Percentiles rank a stretch among this genome's conserved stretches.
phyloP scores from a whole-genome alignment of 2,888 invertebrate species.

The Amblyjoppa fuscipennis region DNA sequence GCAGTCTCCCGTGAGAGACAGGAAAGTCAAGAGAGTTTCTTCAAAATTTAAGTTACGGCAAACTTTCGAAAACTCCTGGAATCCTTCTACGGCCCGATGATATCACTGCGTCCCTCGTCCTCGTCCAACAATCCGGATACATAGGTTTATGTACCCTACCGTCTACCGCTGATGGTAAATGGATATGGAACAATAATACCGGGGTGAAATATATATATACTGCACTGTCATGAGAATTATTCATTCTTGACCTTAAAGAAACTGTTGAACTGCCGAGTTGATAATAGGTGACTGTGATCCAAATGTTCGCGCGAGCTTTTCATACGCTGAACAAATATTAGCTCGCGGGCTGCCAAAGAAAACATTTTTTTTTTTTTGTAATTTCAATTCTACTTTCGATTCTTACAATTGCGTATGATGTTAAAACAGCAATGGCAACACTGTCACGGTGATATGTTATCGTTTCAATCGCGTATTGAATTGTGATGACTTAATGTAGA shows the following conservation, averaged over 20 bases:
- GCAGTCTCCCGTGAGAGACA: slow-evolving; percentile 41
- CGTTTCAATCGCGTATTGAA: too few relatives aligned
- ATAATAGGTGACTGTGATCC: not conserved
- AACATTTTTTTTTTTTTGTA: too few relatives aligned
- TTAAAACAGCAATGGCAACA: too few relatives aligned
- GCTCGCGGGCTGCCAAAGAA: too few relatives aligned
- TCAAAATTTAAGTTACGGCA: slow-evolving; percentile 56
- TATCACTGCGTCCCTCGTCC: slow-evolving; percentile 40
- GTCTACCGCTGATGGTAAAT: slow-evolving; percentile 54
- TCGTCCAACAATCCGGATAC: slow-evolving; percentile 31
- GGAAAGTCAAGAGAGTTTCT: slow-evolving; percentile 55
- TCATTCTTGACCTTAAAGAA: slow-evolving; percentile 34
- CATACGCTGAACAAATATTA: not conserved
- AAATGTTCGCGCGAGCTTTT: not conserved
- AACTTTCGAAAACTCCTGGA: slow-evolving; percentile 54
- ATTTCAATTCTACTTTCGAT: too few relatives aligned
- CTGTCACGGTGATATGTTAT: too few relatives aligned
- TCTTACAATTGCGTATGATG: too few relatives aligned
- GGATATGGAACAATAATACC: slow-evolving; percentile 54
- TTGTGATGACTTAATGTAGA: too few relatives aligned
- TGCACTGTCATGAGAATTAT: slow-evolving; percentile 44
- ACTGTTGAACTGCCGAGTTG: slow-evolving; percentile 25
- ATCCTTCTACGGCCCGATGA: slow-evolving; percentile 35
- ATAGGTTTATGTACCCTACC: slow-evolving; percentile 30
- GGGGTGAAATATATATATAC: slow-evolving; percentile 25